These are phyloP conservation scores for Alitta virens DNA, from an alignment of 2,888 invertebrate species.

Conservation along the genomic window DNA sequence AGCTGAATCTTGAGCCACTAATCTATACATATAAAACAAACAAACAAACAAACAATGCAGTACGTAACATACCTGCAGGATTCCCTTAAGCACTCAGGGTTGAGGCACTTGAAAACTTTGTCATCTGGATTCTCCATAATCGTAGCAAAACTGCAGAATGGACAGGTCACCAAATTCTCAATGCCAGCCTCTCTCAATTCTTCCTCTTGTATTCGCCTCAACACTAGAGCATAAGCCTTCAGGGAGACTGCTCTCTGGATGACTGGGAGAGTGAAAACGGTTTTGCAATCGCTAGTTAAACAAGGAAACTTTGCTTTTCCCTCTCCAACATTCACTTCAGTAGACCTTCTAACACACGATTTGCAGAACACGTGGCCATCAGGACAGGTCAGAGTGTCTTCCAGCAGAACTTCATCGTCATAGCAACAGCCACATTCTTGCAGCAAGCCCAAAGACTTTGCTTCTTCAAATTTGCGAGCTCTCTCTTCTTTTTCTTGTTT, in stretches of 20 bases:
- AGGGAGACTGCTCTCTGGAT: slow-evolving; percentile 57
- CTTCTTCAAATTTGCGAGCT: slow-evolving; percentile 34
- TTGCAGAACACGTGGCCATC: slow-evolving; percentile 44
- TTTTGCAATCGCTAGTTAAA: slow-evolving; percentile 50
- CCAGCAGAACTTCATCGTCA: slow-evolving; percentile 61
- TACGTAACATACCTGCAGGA: slow-evolving; percentile 58
- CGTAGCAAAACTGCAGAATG: slow-evolving; percentile 64
- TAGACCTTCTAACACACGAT: slow-evolving; percentile 43
- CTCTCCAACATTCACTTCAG: slow-evolving; percentile 43
- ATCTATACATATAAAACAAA: too few relatives aligned
- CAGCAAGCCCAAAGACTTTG: slow-evolving; percentile 56
- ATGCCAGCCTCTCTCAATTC: slow-evolving; percentile 62
- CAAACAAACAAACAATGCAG: too few relatives aligned
- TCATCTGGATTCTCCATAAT: slow-evolving; percentile 58
- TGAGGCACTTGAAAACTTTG: slow-evolving; percentile 62
- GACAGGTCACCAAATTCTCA: slow-evolving; percentile 62
- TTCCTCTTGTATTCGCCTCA: slow-evolving; percentile 60
- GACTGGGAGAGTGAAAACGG: slow-evolving; percentile 41
- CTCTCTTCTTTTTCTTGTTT: slow-evolving; percentile 13
- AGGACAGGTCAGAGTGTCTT: slow-evolving; percentile 46
- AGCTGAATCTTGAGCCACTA: too few relatives aligned
- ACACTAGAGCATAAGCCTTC: slow-evolving; percentile 59
- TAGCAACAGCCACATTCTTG: slow-evolving; percentile 63
- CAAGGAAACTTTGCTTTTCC: slow-evolving; percentile 57
- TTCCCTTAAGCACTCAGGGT: slow-evolving; percentile 64